These are phyloP conservation scores for Tiliacea aurago DNA, from an alignment of 2,888 invertebrate genomes.

Conservation along the genomic window DNA sequence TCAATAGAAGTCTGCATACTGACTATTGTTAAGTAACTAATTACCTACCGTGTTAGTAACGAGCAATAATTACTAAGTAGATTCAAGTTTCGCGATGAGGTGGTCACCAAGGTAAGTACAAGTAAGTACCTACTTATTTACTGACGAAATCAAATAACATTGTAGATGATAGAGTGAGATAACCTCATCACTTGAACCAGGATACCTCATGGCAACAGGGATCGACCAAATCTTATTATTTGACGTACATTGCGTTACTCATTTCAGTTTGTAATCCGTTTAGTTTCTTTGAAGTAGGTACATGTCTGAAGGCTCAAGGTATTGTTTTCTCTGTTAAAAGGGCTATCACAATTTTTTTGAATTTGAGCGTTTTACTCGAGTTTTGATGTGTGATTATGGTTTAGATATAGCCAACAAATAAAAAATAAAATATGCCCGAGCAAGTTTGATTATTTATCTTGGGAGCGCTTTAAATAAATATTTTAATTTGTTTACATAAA, in stretches of 20 bases:
- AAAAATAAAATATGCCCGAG: too few relatives aligned
- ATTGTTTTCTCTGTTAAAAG: not conserved
- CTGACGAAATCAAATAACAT: not conserved
- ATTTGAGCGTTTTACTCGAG: too few relatives aligned
- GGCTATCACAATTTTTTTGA: too few relatives aligned
- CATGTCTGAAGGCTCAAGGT: not conserved
- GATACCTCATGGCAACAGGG: not conserved
- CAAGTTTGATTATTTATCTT: too few relatives aligned
- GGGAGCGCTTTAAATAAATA: too few relatives aligned
- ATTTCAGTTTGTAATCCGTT: not conserved
- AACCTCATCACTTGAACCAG: not conserved
- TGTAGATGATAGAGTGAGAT: not conserved
- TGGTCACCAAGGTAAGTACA: too few relatives aligned
- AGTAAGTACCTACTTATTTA: not conserved
- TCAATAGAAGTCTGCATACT: not conserved
- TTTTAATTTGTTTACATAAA: too few relatives aligned
- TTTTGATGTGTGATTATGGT: too few relatives aligned
- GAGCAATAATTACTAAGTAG: not conserved
- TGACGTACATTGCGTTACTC: conserved; percentile 3
- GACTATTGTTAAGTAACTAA: not conserved
- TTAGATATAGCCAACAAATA: too few relatives aligned
- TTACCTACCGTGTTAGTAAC: not conserved
- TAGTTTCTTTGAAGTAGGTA: conserved; percentile 19
- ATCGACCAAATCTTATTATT: conserved; percentile 4
- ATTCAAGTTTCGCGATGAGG: not conserved